Conservation (phyloP, 2,113 vertebrate species). For the Eptesicus fuscus region DNA sequence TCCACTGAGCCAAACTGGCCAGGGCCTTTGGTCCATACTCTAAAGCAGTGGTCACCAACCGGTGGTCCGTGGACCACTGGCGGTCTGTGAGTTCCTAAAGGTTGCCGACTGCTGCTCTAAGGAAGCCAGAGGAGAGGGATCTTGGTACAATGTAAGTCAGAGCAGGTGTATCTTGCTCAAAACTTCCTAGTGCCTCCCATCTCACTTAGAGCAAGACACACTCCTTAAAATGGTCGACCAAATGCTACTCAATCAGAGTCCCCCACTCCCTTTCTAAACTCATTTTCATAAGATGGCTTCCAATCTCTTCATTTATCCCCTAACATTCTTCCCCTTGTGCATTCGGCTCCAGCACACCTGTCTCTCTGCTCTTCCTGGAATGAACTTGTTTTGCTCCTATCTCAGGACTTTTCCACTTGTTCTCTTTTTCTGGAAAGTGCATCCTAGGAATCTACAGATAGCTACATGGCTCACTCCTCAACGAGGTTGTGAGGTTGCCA, state of each 20-base stretch:
- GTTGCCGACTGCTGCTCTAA: not conserved
- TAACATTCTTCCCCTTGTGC: not conserved
- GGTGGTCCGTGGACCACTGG: no score
- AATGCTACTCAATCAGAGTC: not conserved
- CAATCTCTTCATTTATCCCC: not conserved
- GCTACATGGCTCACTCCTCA: not conserved
- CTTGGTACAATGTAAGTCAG: not conserved
- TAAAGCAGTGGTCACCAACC: no score
- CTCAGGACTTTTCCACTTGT: not conserved
- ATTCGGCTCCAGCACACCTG: not conserved
- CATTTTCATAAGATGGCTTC: not conserved
- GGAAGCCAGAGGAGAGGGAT: not conserved
- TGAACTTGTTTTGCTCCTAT: not conserved
- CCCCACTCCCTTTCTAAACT: not conserved
- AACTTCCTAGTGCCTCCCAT: not conserved
- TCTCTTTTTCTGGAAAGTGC: not conserved
- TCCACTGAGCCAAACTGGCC: no score
- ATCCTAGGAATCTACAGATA: not conserved
- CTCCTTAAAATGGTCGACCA: not conserved
- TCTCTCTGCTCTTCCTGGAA: not conserved
- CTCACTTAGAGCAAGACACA: not conserved
- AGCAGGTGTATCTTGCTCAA: not conserved
- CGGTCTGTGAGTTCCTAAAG: no score
- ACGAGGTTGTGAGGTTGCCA: not conserved
- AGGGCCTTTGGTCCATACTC: no score